Evolutionary conservation across 2,113 vertebrate species (phyloP).

Genomic region (Dromiciops gliroides): DNA sequence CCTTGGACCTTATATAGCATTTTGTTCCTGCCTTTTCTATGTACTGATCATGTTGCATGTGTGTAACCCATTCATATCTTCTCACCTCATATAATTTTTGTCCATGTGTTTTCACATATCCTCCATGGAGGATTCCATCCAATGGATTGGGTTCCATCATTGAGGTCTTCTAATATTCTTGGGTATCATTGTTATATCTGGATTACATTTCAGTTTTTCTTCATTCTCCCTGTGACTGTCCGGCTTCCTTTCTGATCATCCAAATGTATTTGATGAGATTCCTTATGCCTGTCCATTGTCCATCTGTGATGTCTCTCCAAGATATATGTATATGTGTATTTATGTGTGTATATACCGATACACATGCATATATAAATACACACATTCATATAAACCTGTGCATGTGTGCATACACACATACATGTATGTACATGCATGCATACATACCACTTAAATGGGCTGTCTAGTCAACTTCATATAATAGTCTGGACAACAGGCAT

Average conservation of each 20-base stretch:
- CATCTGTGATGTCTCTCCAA: not conserved
- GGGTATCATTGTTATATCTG: not conserved
- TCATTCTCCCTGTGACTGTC: not conserved
- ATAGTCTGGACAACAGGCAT: not conserved
- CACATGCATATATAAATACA: not conserved
- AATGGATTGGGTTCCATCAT: not conserved
- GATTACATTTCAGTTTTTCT: not conserved
- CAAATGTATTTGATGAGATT: not conserved
- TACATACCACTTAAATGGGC: not conserved
- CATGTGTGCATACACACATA: too few species aligned
- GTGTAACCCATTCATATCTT: not conserved
- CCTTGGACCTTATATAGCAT: not conserved
- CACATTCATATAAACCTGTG: too few species aligned
- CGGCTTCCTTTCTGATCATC: not conserved
- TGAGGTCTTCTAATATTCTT: not conserved
- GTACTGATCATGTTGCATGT: not conserved
- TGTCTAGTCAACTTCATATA: not conserved
- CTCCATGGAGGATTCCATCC: not conserved
- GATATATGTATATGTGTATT: not conserved
- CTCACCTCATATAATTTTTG: not conserved
- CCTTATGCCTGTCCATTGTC: not conserved
- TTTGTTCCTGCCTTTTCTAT: not conserved
- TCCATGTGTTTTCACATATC: not conserved
- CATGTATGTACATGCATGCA: too few species aligned
- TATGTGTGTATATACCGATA: too few species aligned